Conservation (phyloP, 2,888 invertebrate species). For the Ectropis crepuscularia region DNA sequence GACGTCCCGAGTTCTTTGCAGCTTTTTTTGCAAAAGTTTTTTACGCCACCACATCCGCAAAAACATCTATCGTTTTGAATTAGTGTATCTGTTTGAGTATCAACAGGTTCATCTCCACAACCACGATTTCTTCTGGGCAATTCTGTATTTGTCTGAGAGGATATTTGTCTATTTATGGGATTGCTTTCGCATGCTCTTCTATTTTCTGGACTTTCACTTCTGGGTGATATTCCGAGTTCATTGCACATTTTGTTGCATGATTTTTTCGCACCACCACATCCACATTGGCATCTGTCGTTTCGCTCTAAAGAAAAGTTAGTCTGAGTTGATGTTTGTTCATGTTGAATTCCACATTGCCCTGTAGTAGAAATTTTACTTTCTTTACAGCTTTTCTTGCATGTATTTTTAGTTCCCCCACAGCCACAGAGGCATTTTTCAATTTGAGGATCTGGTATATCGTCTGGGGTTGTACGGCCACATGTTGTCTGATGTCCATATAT, state of each 20-base stretch:
- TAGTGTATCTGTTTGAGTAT: background rate
- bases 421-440: constrained; percentile 22
- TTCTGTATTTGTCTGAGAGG: too few relatives aligned
- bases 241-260: constrained; percentile 18
- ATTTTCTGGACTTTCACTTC: too few relatives aligned
- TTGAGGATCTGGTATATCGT: background rate
- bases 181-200: too few relatives aligned
- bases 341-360: too few relatives aligned
- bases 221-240: background rate
- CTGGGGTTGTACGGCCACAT: background rate
- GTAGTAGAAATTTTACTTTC: background rate
- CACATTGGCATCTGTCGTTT: constrained; percentile 19
- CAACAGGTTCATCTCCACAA: too few relatives aligned
- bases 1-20: constrained; percentile 1
- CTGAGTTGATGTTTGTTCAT: too few relatives aligned
- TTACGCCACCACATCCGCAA: constrained; percentile 27
- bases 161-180: too few relatives aligned
- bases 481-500: background rate
- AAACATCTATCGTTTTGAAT: constrained; percentile 14
- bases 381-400: constrained; percentile 18
- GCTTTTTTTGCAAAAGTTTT: constrained; percentile 15
- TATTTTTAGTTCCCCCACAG: constrained; percentile 22
- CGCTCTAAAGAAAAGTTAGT: background rate
- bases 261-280: constrained; percentile 22
- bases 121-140: too few relatives aligned